phyloP scores from a whole-genome alignment of 30 jellyfish, hydroid and myxozoan species.

The Pelagia noctiluca region DNA sequence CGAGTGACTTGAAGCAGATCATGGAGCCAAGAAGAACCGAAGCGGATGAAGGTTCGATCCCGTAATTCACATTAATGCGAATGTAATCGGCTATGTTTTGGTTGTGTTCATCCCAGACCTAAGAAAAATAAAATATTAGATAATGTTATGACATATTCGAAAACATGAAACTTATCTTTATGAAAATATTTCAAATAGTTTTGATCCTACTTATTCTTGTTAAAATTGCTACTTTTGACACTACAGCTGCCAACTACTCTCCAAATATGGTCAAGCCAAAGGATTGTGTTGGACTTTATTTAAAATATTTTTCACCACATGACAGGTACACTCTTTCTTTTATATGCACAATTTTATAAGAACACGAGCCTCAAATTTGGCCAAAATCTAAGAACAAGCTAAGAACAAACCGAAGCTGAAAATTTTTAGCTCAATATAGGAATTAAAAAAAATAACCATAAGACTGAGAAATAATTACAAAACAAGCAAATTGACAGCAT shows the following conservation, averaged over 20 bases:
- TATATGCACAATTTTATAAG: too few species aligned
- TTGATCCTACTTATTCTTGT: neutral
- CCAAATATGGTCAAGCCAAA: neutral
- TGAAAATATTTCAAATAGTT: neutral
- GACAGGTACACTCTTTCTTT: too few species aligned
- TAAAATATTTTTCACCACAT: too few species aligned
- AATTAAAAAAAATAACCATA: too few species aligned
- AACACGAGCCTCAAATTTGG: too few species aligned
- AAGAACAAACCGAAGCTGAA: too few species aligned
- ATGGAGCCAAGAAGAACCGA: slow-evolving; percentile 73
- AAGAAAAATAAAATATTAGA: neutral
- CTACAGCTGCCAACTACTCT: neutral
- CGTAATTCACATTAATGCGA: slow-evolving; percentile 70
- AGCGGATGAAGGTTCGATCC: slow-evolving; percentile 76
- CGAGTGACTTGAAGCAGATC: slow-evolving; percentile 67
- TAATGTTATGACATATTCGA: neutral
- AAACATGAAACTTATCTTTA: neutral
- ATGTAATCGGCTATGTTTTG: slow-evolving; percentile 82
- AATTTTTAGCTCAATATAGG: too few species aligned
- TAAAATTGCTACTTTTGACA: neutral
- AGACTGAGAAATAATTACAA: too few species aligned
- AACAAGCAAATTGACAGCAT: too few species aligned
- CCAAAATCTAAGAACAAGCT: too few species aligned
- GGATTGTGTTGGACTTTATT: neutral
- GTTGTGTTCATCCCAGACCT: slow-evolving; percentile 91